Base-by-base conservation (phyloP, 1,140 invertebrate species). In the Propsilocerus akamusi region DNA sequence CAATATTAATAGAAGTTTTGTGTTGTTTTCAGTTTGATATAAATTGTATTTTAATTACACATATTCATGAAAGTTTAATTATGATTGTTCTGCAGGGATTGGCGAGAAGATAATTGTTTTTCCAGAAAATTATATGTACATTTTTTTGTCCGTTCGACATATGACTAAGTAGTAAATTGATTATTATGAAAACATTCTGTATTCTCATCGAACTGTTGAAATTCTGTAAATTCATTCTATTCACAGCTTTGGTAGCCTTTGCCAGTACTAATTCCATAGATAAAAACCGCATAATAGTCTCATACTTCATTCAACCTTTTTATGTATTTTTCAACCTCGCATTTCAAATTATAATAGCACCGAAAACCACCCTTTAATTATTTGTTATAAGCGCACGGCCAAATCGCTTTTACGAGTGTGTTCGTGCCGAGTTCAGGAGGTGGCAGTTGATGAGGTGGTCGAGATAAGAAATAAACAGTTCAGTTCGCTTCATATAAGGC, bases 151-250 rank as follows among this genome's bases (percentile, higher is more conserved):
- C 28, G 28, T 30, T 30, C 28, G 10, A 30, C 28, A 30, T 30
- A 72, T 41, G 17, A 41, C 14, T 41, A 20, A 41, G 14, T 7
- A 37, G 5, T 17, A 37, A 17, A 37, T n/a, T n/a, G n/a, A n/a
- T n/a, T n/a, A n/a, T n/a, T n/a, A n/a, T n/a, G n/a, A 37, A 30
- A 30, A 30, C n/a, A 30, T 30, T 30, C 10, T 30, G 28, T 30
- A 30, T 30, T 30, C 28, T n/a, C n/a, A n/a, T n/a, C n/a, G n/a
- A n/a, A n/a, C n/a, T n/a, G n/a, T n/a, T n/a, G n/a, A n/a, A n/a
- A n/a, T n/a, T n/a, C n/a, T n/a, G n/a, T n/a, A n/a, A n/a, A n/a
- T n/a, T n/a, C n/a, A n/a, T 41, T 20, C 14, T 20, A 41, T 14
- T 41, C 34, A 41, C 14, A 41, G 34, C 22, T 41, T 41, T 20